Evolutionary conservation across 2,113 vertebrate species (phyloP).

Genomic region (Coregonus clupeaformis): DNA sequence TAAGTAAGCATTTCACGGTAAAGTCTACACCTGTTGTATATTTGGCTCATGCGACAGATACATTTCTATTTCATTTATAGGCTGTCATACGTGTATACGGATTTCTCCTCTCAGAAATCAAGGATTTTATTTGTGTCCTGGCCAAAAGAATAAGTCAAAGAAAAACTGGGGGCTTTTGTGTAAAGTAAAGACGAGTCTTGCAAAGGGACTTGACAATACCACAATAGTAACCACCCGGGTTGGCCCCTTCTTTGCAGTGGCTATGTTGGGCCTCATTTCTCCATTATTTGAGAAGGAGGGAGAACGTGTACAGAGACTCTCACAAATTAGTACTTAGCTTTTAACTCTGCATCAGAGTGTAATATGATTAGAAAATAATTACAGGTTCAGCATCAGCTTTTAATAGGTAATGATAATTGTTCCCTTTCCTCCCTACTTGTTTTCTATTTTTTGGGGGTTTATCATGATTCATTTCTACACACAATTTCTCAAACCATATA

Average conservation of each 20-base stretch:
- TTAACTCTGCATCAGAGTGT: constrained; percentile 16
- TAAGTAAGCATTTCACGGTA: no score
- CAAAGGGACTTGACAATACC: no score
- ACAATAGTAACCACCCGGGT: no score
- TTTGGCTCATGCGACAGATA: no score
- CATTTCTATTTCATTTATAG: background rate
- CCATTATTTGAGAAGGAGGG: no score
- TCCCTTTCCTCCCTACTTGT: background rate
- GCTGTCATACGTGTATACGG: background rate
- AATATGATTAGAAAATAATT: constrained; percentile 34
- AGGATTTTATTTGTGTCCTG: constrained; percentile 21
- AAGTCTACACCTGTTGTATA: no score
- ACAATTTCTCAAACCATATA: background rate
- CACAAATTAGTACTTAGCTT: constrained; percentile 29
- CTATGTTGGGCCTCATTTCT: no score
- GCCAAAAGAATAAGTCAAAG: background rate
- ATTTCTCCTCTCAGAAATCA: constrained; percentile 11
- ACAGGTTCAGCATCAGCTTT: constrained; percentile 1
- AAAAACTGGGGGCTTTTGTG: no score
- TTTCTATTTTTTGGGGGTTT: background rate
- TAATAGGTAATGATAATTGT: background rate
- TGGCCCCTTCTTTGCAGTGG: no score
- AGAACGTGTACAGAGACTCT: background rate
- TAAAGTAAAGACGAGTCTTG: no score
- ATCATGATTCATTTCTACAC: background rate